phyloP scores from a whole-genome alignment of 2,888 invertebrate genomes.

The Brenthis daphne region DNA sequence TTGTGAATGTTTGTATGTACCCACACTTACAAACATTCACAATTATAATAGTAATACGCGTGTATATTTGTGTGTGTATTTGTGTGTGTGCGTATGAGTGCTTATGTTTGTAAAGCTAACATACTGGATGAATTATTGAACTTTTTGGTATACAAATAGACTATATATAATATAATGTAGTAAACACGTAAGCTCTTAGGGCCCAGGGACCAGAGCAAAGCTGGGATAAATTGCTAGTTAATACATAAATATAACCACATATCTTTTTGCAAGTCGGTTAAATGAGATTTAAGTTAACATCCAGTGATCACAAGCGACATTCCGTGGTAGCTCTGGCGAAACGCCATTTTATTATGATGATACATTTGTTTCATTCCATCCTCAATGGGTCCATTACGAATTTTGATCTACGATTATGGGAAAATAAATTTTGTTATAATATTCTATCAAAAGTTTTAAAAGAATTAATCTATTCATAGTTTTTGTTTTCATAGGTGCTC shows the following conservation, averaged over 20 bases:
- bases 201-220: too few species aligned
- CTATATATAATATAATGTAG: too few species aligned
- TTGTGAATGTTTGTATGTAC: too few species aligned
- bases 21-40: too few species aligned
- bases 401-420: constrained; percentile 36
- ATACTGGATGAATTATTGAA: too few species aligned
- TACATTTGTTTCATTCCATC: constrained; percentile 43
- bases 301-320: constrained; percentile 20
- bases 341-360: constrained; percentile 41
- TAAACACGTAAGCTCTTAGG: too few species aligned
- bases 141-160: too few species aligned
- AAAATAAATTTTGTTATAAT: constrained; percentile 28
- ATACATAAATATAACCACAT: neutral
- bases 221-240: neutral
- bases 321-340: constrained; percentile 34
- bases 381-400: constrained; percentile 35
- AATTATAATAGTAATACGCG: too few species aligned
- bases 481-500: neutral
- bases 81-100: too few species aligned
- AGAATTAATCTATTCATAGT: constrained; percentile 31
- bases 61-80: too few species aligned
- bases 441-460: constrained; percentile 36
- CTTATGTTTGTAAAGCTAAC: too few species aligned
- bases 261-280: neutral
- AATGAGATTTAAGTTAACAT: constrained; percentile 13